Evolutionary conservation across 2,797 vertebrate species (phyloP).

Genomic region (Sylvilagus floridanus): DNA sequence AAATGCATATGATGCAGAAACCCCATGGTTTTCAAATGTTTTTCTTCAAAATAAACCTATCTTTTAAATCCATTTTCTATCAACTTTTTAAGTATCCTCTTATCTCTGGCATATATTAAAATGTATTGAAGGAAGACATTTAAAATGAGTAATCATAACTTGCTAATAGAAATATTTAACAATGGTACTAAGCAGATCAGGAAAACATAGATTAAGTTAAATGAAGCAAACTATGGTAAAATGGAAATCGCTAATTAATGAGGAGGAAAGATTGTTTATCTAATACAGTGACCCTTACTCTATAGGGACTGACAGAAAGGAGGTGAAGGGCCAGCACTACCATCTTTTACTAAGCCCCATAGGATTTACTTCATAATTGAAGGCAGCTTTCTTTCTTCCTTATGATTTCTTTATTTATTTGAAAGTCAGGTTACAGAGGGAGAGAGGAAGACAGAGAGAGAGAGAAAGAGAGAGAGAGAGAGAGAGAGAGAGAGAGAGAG

Average conservation of each 20-base stretch:
- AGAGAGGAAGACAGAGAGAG: no score
- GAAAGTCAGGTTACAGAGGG: no score
- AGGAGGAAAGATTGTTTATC: background rate
- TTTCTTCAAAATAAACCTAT: no score
- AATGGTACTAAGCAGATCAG: background rate
- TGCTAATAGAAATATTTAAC: conserved; percentile 9
- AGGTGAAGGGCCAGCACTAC: background rate
- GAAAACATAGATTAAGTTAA: background rate
- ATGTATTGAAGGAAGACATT: conserved; percentile 21
- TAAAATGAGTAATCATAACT: background rate
- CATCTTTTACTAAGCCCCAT: background rate
- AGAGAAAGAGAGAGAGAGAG: no score
- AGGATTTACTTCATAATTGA: background rate
- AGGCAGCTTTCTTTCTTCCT: background rate
- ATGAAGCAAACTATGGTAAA: conserved; percentile 44
- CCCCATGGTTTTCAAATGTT: no score
- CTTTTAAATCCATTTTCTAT: no score
- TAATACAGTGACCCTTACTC: background rate
- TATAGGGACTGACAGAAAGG: background rate
- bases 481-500: no score
- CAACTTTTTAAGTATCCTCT: no score
- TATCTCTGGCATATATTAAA: background rate
- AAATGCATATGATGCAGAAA: no score
- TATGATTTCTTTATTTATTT: no score
- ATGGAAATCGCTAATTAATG: background rate